phyloP scores from a whole-genome alignment of 2,113 vertebrate species.

The Myiopsitta monachus region DNA sequence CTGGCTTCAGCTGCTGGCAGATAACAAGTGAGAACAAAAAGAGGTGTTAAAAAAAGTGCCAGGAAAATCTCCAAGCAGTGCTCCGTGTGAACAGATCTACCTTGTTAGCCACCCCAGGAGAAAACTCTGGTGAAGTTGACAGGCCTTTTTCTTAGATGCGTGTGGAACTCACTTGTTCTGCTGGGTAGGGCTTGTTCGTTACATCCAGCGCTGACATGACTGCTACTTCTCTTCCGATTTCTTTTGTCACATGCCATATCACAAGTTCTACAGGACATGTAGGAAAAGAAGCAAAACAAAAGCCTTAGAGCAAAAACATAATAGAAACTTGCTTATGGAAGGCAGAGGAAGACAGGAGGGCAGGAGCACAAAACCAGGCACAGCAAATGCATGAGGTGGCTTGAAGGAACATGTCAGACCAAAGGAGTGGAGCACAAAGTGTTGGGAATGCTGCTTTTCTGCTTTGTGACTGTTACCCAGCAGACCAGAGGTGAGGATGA shows the following conservation, averaged over 20 bases:
- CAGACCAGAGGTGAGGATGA: neutral
- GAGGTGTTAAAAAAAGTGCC: neutral
- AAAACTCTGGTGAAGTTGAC: neutral
- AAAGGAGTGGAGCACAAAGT: neutral
- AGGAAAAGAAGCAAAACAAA: neutral
- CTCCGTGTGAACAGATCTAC: neutral
- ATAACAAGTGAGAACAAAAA: slow-evolving; percentile 56
- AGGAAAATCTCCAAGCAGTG: neutral
- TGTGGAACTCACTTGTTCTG: neutral
- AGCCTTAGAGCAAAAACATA: neutral
- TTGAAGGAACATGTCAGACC: neutral
- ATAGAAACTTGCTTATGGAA: neutral
- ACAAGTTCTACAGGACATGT: neutral
- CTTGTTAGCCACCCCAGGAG: neutral
- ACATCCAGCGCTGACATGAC: neutral
- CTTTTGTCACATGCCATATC: neutral
- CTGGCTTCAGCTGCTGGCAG: neutral
- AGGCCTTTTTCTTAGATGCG: neutral
- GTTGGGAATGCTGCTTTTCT: neutral
- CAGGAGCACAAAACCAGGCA: neutral
- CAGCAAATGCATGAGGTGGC: neutral
- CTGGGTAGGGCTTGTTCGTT: neutral
- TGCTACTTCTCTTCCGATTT: neutral
- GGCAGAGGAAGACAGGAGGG: neutral
- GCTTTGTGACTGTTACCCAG: neutral